A percentile compares a stretch with the other conserved stretches of the same genome.
Evolutionary conservation across 2,113 vertebrate species (phyloP).

Genomic region (Catagonus wagneri): DNA sequence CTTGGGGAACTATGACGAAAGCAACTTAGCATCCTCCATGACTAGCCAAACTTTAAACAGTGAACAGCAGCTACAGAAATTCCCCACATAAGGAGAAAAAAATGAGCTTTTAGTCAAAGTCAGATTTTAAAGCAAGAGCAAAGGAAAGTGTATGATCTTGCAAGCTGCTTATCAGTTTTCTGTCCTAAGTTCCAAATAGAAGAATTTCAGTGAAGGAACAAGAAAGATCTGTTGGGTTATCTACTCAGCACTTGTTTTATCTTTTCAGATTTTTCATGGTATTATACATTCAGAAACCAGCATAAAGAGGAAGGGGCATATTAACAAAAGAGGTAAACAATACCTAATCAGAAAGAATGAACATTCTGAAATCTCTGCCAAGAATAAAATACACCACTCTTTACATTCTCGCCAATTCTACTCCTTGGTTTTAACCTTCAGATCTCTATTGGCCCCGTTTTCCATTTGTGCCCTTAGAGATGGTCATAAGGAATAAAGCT

Average conservation of each 20-base stretch:
- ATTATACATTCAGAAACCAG: neutral
- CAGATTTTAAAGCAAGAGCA: constrained; percentile 23
- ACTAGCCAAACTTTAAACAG: neutral
- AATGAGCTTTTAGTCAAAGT: neutral
- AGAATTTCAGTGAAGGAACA: neutral
- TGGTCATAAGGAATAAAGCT: neutral
- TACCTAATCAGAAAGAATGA: constrained; percentile 1
- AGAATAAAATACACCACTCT: neutral
- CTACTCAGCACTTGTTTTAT: neutral
- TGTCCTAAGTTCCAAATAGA: neutral
- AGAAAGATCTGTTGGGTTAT: neutral
- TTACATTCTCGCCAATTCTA: neutral
- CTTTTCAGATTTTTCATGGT: neutral
- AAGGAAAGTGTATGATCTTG: neutral
- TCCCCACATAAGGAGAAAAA: neutral
- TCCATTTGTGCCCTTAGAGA: neutral
- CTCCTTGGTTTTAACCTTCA: constrained; percentile 6
- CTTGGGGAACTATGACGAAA: neutral
- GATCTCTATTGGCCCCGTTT: neutral
- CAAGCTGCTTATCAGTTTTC: neutral
- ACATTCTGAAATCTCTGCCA: neutral
- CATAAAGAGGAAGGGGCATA: neutral
- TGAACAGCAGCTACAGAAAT: neutral
- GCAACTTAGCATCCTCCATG: neutral
- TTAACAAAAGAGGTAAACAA: neutral